Conservation (phyloP, 2,888 invertebrate species). For the Harpalus rubripes region DNA sequence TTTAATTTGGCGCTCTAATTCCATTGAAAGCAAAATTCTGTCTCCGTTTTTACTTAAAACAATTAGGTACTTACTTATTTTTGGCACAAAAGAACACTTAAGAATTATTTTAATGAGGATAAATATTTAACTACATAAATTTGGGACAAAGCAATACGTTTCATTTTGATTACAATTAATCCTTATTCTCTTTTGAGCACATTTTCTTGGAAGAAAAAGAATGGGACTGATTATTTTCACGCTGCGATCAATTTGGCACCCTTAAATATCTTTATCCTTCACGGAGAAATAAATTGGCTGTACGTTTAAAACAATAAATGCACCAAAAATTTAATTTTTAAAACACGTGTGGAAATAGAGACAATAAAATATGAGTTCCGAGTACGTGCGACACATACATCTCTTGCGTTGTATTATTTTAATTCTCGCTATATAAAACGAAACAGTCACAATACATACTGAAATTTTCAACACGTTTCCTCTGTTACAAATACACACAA, state of each 20-base stretch:
- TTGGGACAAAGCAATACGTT: neutral
- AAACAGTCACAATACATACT: neutral
- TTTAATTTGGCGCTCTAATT: conserved; percentile 56
- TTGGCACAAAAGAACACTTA: conserved; percentile 23
- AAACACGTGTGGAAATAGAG: conserved; percentile 12
- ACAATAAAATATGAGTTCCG: conserved; percentile 44
- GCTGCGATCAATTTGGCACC: neutral
- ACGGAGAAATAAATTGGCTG: neutral
- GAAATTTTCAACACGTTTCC: neutral
- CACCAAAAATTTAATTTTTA: conserved; percentile 45
- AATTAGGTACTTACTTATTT: conserved; percentile 44
- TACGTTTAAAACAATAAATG: conserved; percentile 1
- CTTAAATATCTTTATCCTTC: neutral
- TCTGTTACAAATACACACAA: neutral
- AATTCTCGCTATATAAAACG: conserved; percentile 12
- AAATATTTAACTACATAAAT: conserved; percentile 21
- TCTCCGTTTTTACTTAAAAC: conserved; percentile 50
- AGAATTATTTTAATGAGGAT: conserved; percentile 31
- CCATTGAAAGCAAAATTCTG: conserved; percentile 46
- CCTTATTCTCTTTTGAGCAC: conserved; percentile 7
- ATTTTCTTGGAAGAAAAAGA: neutral
- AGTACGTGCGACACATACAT: conserved; percentile 38
- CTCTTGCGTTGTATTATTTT: conserved; percentile 36
- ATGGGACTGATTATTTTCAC: neutral
- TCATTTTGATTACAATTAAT: conserved; percentile 1